phyloP scores from a whole-genome alignment of 2,797 vertebrate genomes.

The Enteromius afrohamiltoni region DNA sequence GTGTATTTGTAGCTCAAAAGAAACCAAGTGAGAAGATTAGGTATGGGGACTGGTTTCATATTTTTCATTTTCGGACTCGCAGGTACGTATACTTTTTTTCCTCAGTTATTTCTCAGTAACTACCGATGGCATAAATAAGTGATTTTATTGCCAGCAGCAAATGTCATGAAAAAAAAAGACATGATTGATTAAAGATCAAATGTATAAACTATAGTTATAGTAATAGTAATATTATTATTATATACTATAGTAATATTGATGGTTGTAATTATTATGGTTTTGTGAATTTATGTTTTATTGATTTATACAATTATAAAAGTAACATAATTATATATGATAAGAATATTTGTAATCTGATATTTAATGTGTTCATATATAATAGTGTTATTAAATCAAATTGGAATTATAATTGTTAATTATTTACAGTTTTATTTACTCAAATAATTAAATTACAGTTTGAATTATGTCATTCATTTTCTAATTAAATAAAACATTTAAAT shows the following conservation, averaged over 20 bases:
- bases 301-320: not conserved
- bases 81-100: slow-evolving; percentile 40
- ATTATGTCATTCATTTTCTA: not conserved
- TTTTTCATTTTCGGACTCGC: slow-evolving; percentile 49
- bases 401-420: not conserved
- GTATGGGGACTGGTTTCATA: slow-evolving; percentile 33
- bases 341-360: not conserved
- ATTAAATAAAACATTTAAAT: not conserved
- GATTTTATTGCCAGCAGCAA: not conserved
- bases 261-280: not conserved
- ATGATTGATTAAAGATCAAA: not conserved
- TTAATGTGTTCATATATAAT: not conserved
- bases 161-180: not conserved
- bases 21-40: slow-evolving; percentile 28
- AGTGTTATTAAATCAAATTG: not conserved
- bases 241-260: not conserved
- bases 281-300: not conserved
- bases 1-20: slow-evolving; percentile 1
- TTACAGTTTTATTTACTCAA: not conserved
- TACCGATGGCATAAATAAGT: not conserved
- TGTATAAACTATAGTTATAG: not conserved
- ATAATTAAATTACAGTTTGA: not conserved
- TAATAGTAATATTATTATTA: too few species aligned
- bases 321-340: not conserved
- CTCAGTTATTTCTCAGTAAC: not conserved